Conservation (phyloP, 2,888 invertebrate species). For the Petrolisthes cinctipes region DNA sequence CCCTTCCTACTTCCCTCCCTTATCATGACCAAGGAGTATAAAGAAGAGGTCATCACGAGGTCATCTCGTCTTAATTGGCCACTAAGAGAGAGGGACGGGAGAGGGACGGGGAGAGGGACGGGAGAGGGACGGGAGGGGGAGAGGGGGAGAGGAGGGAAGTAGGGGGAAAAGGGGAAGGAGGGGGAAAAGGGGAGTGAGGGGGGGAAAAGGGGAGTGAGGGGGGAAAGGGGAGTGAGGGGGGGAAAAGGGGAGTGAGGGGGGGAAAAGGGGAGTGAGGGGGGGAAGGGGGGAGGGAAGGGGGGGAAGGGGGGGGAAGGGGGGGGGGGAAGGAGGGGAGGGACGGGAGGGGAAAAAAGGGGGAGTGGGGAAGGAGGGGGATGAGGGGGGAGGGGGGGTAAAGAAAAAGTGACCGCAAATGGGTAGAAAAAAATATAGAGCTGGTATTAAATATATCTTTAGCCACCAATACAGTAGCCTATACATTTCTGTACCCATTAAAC, state of each 20-base stretch:
- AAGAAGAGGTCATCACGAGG: no score
- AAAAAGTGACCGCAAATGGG: background rate
- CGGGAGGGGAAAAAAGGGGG: background rate
- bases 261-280: background rate
- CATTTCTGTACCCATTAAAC: no score
- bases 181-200: background rate
- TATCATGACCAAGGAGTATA: no score
- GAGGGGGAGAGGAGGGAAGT: background rate
- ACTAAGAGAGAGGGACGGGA: background rate
- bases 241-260: background rate
- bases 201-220: background rate
- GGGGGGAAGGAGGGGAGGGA: background rate
- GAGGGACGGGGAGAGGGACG: background rate
- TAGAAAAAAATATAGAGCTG: background rate
- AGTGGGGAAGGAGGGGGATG: background rate
- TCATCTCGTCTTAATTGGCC: background rate
- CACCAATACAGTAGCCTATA: no score
- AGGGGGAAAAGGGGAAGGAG: background rate
- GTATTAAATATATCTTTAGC: no score
- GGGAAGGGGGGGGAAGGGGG: background rate
- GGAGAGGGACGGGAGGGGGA: background rate
- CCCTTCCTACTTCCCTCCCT: no score
- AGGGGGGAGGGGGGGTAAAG: background rate
- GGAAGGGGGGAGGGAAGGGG: background rate
- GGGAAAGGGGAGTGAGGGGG: background rate